Base-by-base conservation (phyloP, 2,797 vertebrate species). In the Gouania willdenowi region DNA sequence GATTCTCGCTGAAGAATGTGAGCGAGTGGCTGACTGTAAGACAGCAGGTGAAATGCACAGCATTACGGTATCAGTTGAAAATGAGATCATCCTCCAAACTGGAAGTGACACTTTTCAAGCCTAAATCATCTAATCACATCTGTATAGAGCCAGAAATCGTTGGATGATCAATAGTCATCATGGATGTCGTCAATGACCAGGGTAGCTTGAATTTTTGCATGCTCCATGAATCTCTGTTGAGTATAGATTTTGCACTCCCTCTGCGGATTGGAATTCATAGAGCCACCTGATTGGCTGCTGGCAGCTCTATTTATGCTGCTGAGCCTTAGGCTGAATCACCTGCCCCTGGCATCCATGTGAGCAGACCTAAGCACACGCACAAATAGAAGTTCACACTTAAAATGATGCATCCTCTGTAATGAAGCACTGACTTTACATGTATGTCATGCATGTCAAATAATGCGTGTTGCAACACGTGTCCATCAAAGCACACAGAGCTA, bases 131-230 rank as follows among this genome's bases (percentile, higher is more conserved):
- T 66, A 76, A 82, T 79, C 83, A 73, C 44, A 51, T 67, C 44
- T 61, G 64, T 73, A 66, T 69, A 44, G 67, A 69, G 56, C 70
- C 58, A 61, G 66, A 55, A 81, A 86, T 86, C 74, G 67, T 60
- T 78, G 62, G 21, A 18, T 75, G 65, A 86, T 87, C 83, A 81
- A 84, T 83, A 83, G 64, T 82, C 81, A 83, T 87, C 79, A 79
- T 79, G 81, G 64, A 75, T 75, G 64, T 69, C 64, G 71, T 82
- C 81, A 54, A 81, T 83, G 77, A 54, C 43, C 38, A 24, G 59
- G 54, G 54, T 66, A 58, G 76, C 61, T 77, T 74, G 77, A 77
- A 71, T 82, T 77, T n/a, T 74, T 78, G 81, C 74, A 76, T 73
- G 77, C 61, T 79, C 75, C 77, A 71, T 79, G 82, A 86, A 82